A percentile compares a stretch with the other conserved stretches of the same genome.
phyloP scores from a whole-genome alignment of 1,140 invertebrate genomes.

The Pseudomyrmex cubaensis region DNA sequence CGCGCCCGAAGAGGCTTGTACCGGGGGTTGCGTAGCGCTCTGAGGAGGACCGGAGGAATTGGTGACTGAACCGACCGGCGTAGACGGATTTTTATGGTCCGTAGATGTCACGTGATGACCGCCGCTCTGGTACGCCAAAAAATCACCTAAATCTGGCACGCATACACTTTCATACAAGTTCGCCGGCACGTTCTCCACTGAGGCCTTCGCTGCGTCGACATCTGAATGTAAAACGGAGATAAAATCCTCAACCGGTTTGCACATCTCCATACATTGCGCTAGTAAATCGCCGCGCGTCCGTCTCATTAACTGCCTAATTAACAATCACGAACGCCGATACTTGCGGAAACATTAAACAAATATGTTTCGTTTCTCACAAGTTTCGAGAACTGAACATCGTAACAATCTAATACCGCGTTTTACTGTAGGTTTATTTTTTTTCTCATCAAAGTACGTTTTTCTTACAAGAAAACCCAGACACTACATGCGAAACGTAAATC shows the following conservation, averaged over 20 bases:
- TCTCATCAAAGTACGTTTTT: too few species aligned
- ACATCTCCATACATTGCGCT: constrained; percentile 2
- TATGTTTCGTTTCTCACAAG: too few species aligned
- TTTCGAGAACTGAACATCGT: too few species aligned
- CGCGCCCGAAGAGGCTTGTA: constrained; percentile 65
- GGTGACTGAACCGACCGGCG: constrained; percentile 80
- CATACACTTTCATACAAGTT: constrained; percentile 92
- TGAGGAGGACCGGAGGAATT: constrained; percentile 75
- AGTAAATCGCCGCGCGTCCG: not conserved
- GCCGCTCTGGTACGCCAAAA: constrained; percentile 86
- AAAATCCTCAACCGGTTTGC: constrained; percentile 62
- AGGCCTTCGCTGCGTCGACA: constrained; percentile 88
- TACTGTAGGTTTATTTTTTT: too few species aligned
- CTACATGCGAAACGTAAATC: too few species aligned
- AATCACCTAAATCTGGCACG: constrained; percentile 91
- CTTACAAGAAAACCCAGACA: too few species aligned
- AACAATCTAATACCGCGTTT: too few species aligned
- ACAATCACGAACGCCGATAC: too few species aligned
- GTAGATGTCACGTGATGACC: constrained; percentile 80
- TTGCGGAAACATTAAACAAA: too few species aligned
- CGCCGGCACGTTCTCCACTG: constrained; percentile 88
- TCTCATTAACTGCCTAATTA: not conserved
- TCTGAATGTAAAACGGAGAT: constrained; percentile 85
- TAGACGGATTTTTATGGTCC: constrained; percentile 82
- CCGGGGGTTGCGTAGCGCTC: constrained; percentile 64